Conservation (phyloP, 2,797 vertebrate species). For the Arnoldichthys spilopterus region DNA sequence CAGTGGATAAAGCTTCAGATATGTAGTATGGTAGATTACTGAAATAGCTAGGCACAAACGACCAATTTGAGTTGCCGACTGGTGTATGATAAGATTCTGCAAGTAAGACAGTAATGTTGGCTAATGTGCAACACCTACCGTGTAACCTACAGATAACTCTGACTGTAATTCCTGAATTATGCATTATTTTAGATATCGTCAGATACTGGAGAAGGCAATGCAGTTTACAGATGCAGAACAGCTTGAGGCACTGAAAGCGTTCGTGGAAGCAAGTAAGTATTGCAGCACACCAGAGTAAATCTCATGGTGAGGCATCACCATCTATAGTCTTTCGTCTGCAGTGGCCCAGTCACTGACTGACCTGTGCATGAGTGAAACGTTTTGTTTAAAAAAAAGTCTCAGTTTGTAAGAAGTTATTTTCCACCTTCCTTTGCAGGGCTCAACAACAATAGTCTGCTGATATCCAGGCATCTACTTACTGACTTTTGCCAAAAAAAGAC, state of each 20-base stretch:
- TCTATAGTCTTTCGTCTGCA: too few species aligned
- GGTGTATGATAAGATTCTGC: background rate
- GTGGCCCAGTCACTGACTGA: too few species aligned
- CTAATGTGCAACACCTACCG: background rate
- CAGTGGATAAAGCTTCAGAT: background rate
- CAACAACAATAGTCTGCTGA: too few species aligned
- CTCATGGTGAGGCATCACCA: too few species aligned
- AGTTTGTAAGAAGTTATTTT: too few species aligned
- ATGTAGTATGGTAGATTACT: background rate
- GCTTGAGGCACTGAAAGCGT: conserved; percentile 95
- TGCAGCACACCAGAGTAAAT: background rate
- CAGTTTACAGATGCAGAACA: conserved; percentile 90
- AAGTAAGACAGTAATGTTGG: background rate
- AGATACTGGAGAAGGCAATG: conserved; percentile 96
- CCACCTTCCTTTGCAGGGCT: too few species aligned
- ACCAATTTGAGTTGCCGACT: background rate
- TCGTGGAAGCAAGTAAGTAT: conserved; percentile 99
- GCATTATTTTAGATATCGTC: conserved; percentile 84
- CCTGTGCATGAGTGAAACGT: too few species aligned
- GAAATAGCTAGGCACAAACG: background rate
- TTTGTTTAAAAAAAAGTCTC: too few species aligned
- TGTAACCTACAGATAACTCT: background rate
- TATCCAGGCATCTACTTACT: too few species aligned
- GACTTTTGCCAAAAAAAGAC: too few species aligned
- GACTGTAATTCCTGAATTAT: background rate